Evolutionary conservation across 2,888 invertebrate genomes (phyloP).

Genomic region (Hetaerina titia): DNA sequence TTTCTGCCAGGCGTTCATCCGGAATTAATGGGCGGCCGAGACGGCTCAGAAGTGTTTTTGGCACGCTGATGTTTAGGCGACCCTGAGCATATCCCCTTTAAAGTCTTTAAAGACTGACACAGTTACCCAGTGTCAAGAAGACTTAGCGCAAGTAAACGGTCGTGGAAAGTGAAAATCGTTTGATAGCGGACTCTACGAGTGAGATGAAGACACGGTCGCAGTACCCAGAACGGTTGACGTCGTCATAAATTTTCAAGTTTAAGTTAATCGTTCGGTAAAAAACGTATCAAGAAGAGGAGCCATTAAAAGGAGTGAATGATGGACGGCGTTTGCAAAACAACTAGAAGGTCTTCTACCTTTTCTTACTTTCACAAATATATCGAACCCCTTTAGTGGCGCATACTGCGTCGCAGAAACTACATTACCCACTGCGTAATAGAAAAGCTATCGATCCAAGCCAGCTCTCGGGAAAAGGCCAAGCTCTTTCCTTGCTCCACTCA

Average conservation of each 20-base stretch:
- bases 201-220: neutral
- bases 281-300: neutral
- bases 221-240: neutral
- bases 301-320: neutral
- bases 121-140: conserved; percentile 31
- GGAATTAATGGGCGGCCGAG: neutral
- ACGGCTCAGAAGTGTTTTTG: neutral
- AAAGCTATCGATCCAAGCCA: conserved; percentile 37
- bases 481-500: neutral
- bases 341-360: neutral
- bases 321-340: neutral
- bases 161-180: conserved; percentile 21
- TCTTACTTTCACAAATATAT: conserved; percentile 14
- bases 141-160: neutral
- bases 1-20: neutral
- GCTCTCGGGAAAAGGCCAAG: neutral
- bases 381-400: neutral
- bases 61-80: neutral
- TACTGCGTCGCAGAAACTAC: conserved; percentile 51
- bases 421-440: conserved; percentile 61
- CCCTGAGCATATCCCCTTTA: neutral
- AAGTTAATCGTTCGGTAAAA: neutral
- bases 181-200: neutral
- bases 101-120: conserved; percentile 1
- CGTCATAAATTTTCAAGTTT: neutral